Conservation (phyloP, 2,888 invertebrate species). For the Neoascia interrupta region DNA sequence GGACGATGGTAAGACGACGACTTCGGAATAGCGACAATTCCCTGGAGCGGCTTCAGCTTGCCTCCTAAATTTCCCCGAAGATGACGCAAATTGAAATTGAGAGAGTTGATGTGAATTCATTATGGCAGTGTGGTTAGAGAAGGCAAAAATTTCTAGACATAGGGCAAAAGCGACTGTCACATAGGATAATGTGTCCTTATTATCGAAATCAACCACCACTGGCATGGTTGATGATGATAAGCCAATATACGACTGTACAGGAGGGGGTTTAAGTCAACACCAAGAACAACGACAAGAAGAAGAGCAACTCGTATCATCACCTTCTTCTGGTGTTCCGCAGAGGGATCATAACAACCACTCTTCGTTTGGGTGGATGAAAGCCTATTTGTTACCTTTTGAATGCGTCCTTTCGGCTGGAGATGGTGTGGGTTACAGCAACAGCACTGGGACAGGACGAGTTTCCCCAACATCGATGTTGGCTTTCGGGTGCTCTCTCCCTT, state of each 20-base stretch:
- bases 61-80: conserved; percentile 39
- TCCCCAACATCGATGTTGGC: conserved; percentile 63
- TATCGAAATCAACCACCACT: no score
- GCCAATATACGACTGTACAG: no score
- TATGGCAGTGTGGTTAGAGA: conserved; percentile 1
- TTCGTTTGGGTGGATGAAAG: conserved; percentile 47
- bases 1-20: conserved; percentile 31
- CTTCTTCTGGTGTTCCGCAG: conserved; percentile 2
- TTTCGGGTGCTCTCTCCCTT: background rate
- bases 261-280: no score
- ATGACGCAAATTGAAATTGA: conserved; percentile 46
- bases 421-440: conserved; percentile 58
- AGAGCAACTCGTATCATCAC: conserved; percentile 26
- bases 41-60: conserved; percentile 66
- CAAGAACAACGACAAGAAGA: conserved; percentile 4
- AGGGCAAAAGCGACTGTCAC: conserved; percentile 9
- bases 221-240: background rate
- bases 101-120: conserved; percentile 9
- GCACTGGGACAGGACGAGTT: conserved; percentile 42
- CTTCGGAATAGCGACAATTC: conserved; percentile 36
- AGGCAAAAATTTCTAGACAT: conserved; percentile 2
- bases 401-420: conserved; percentile 59
- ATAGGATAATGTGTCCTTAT: conserved; percentile 21
- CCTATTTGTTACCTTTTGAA: conserved; percentile 63
- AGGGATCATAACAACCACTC: conserved; percentile 53